Base-by-base conservation (phyloP, 2,888 invertebrate species). In the Oxyteleia sp. region DNA sequence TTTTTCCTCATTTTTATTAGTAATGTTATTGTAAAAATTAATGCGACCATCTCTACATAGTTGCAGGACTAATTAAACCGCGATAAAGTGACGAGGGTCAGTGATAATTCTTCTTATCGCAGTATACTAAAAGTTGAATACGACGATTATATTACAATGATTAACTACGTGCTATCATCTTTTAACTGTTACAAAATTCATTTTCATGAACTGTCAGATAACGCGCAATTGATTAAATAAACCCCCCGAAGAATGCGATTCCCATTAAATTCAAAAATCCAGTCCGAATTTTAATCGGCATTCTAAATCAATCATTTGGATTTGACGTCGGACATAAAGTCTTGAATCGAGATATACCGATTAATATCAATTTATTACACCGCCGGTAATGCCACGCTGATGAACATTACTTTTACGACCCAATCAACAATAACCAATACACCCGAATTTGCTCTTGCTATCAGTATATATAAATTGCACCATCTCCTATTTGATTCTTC, bases 21-120 rank as follows among this genome's bases (percentile, higher is more conserved):
- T 59, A 59, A 15, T 23, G 7, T 15, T n/a, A 13, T 32, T 61
- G 18, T 57, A 71, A 79, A 41, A 79, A 72, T 55, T 20, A 5
- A 35, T 43, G 20, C 23, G 61, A 71, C 26, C 20, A 49, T 74
- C 71, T 64, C 57, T 75, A 75, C 75, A 69, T 72, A 75, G 79
- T 83, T 69, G 69, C 69, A 47, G 20, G 64, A 79, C 75, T 83
- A 83, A 83, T 83, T 83, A 79, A 79, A 74, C 74, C 20, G 71
- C 47, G 74, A 74, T 81, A 81, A 61, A 53, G 47, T 79, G 64
- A 79, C 69, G 74, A 79, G 64, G 74, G 79, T 79, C 75, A 75
- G 75, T 74, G 78, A 76, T 82, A 76, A 76, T 66, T 47, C 11
- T 18, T 49, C 57, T 83, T 83, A 83, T 83, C 83, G 11, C 16